Evolutionary conservation across 2,797 vertebrate genomes (phyloP).

Genomic region (Anableps anableps): DNA sequence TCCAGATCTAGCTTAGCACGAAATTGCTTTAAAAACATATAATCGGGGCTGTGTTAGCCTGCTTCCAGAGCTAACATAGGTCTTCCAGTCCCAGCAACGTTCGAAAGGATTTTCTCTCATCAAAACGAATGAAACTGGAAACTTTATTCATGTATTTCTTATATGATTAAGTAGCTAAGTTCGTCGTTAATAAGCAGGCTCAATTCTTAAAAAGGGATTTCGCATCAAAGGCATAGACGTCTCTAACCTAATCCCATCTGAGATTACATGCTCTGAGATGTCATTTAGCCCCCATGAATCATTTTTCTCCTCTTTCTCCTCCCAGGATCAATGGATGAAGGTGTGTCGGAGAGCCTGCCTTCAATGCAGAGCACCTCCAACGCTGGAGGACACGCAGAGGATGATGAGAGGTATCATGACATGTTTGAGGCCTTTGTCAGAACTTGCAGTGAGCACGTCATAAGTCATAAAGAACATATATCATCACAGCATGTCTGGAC

Average conservation of each 20-base stretch:
- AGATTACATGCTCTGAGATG: conserved; percentile 3
- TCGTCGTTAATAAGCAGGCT: conserved; percentile 21
- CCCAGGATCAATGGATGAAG: conserved; percentile 92
- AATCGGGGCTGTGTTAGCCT: conserved; percentile 11
- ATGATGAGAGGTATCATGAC: conserved; percentile 84
- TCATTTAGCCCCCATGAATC: conserved; percentile 3
- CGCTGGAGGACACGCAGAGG: conserved; percentile 87
- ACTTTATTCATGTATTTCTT: neutral
- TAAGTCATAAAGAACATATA: conserved; percentile 19
- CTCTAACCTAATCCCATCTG: conserved; percentile 6
- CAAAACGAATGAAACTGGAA: conserved; percentile 36
- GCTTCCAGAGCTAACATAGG: conserved; percentile 11
- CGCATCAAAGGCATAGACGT: conserved; percentile 22
- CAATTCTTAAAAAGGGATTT: conserved; percentile 30
- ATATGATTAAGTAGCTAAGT: conserved; percentile 12
- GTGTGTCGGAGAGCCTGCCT: conserved; percentile 90
- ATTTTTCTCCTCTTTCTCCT: conserved; percentile 49
- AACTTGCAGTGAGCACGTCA: conserved; percentile 42
- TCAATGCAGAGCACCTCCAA: conserved; percentile 88
- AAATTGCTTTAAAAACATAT: neutral
- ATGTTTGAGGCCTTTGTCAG: conserved; percentile 52
- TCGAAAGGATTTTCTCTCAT: conserved; percentile 24
- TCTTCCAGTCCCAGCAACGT: conserved; percentile 21
- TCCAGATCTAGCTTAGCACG: too few relatives aligned
- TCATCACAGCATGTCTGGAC: conserved; percentile 11